phyloP scores from a whole-genome alignment of 2,797 vertebrate species.

The Enteromius anoplus region DNA sequence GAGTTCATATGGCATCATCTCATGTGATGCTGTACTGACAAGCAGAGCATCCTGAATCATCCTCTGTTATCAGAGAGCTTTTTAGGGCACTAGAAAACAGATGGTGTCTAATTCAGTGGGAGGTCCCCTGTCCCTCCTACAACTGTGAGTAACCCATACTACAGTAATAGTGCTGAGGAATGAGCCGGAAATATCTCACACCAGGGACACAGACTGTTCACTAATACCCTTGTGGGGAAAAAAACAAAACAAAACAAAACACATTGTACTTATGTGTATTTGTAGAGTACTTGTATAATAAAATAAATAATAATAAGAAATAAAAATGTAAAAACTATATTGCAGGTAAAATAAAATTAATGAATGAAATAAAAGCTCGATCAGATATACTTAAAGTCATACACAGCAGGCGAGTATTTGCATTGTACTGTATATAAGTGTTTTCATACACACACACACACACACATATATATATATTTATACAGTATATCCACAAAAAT shows the following conservation, averaged over 20 bases:
- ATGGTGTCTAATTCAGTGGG: conserved; percentile 47
- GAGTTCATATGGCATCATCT: conserved; percentile 47
- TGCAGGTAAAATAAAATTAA: neutral
- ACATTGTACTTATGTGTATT: neutral
- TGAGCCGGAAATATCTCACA: conserved; percentile 3
- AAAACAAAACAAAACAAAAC: neutral
- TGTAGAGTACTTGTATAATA: neutral
- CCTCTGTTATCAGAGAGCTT: conserved; percentile 37
- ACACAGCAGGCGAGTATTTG: neutral
- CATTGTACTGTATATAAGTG: neutral
- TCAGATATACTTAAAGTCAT: neutral
- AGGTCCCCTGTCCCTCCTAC: conserved; percentile 32
- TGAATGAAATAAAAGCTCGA: neutral
- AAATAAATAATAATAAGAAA: no score
- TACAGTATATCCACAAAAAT: no score
- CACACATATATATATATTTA: no score
- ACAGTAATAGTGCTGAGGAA: conserved; percentile 12
- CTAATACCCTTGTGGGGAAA: neutral
- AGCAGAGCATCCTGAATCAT: conserved; percentile 48
- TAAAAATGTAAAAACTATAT: neutral
- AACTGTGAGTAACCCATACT: conserved; percentile 25
- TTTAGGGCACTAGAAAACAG: conserved; percentile 40
- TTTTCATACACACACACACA: no score
- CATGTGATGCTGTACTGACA: conserved; percentile 49
- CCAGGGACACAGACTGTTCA: neutral